phyloP scores from a whole-genome alignment of 2,888 invertebrate genomes.

The Sycophila texana region DNA sequence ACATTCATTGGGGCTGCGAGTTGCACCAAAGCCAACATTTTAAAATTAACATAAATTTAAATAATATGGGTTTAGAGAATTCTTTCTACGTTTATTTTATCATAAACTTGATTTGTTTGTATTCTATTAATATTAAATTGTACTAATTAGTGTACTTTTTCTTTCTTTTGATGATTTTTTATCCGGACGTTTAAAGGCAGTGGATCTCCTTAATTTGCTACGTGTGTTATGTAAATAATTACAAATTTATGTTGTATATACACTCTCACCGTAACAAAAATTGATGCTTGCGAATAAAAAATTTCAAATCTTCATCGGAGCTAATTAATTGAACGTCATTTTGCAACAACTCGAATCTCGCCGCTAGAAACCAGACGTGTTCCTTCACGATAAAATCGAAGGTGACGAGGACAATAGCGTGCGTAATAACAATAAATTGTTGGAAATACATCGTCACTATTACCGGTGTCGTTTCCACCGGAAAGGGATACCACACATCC shows the following conservation, averaged over 20 bases:
- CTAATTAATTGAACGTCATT: background rate
- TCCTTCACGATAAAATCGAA: constrained; percentile 8
- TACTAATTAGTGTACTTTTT: too few species aligned
- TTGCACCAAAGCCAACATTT: too few species aligned
- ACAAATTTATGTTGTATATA: background rate
- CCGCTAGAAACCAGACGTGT: constrained; percentile 14
- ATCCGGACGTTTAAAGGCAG: too few species aligned
- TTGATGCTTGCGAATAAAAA: constrained; percentile 15
- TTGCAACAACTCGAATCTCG: constrained; percentile 25
- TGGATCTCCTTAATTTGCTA: too few species aligned
- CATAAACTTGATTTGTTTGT: too few species aligned
- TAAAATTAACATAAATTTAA: too few species aligned
- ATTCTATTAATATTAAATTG: too few species aligned
- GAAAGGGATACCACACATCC: constrained; percentile 5
- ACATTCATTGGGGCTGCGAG: too few species aligned
- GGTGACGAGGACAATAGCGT: constrained; percentile 3
- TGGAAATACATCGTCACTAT: background rate
- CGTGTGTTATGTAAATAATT: background rate
- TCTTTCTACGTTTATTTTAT: too few species aligned
- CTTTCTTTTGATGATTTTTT: too few species aligned
- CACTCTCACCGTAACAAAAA: background rate
- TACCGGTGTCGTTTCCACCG: background rate
- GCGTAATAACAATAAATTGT: constrained; percentile 9
- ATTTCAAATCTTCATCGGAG: background rate
- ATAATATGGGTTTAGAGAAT: too few species aligned